Evolutionary conservation across 2,797 vertebrate species (phyloP), one percentile per base, ranked within the genome.

Genomic region (Dicrostonyx torquatus): DNA sequence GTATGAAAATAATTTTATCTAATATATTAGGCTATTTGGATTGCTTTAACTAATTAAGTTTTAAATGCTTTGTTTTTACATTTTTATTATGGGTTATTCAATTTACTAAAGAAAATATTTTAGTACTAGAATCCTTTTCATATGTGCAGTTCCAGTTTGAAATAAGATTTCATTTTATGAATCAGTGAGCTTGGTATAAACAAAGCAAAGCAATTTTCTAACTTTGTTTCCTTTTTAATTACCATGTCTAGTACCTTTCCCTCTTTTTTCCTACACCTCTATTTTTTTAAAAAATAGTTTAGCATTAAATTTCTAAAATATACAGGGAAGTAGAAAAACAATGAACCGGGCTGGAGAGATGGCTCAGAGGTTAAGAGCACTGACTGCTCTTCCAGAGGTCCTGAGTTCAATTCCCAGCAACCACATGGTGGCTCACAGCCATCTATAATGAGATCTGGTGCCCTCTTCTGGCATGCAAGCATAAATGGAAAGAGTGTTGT

Each of bases 1-100:
- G 99, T 99, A 98, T 99, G 99, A 97, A 97, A 97, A 97, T 95
- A 89, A 96, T 95, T 12, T 93, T 96, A 78, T 95, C 40, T 96
- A n/a, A 64, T 93, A 48, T 92, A 26, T 82, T 75, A 91, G 83
- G 29, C 94, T 94, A 77, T 5, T 93, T 95, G 85, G 43, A 68
- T 96, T 90, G 26, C 53, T 92, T 93, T 97, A 86, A 92, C 66
- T 93, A 95, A 87, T n/a, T 76, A 77, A 89, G 17, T 93, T 88
- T 95, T 97, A 91, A 90, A 86, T 94, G 80, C 45, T 85, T 93
- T 95, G 66, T 82, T 94, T 84, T 93, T 92, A 48, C 0, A 75
- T 37, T 93, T 94, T 68, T 92, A 45, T 76, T 93, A 90, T 90
- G 53, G 40, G n/a, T 89, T 93, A 90, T 73, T 76, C 95, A 77